phyloP scores from a whole-genome alignment of 2,113 vertebrate species.

The Plecturocebus donacophilus region DNA sequence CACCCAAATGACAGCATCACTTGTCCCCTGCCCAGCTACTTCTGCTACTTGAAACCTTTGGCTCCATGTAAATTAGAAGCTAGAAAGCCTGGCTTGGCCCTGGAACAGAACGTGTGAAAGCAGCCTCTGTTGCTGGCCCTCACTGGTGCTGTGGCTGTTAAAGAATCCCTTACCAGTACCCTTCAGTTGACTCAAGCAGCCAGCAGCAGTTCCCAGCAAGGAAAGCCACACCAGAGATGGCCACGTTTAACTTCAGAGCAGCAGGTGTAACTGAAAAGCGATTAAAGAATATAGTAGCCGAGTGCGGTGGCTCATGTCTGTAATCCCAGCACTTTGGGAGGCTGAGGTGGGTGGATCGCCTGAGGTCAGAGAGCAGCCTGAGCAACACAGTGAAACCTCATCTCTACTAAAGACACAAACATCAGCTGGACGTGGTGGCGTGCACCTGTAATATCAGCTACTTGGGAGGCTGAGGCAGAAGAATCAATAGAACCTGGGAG shows the following conservation, averaged over 20 bases:
- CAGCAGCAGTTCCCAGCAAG: not conserved
- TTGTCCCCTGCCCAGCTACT: not conserved
- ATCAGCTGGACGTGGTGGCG: not conserved
- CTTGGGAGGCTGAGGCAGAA: not conserved
- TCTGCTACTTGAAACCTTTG: not conserved
- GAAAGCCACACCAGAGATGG: not conserved
- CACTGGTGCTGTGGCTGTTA: not conserved
- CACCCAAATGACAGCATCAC: too few species aligned
- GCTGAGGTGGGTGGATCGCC: not conserved
- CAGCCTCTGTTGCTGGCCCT: fast-evolving
- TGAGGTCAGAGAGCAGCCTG: not conserved
- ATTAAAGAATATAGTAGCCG: not conserved
- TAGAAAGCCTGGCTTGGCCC: not conserved
- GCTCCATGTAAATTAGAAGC: not conserved
- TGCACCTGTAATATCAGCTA: not conserved
- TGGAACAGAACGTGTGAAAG: too few species aligned
- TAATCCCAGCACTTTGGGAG: not conserved
- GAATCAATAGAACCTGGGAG: not conserved
- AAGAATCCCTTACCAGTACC: not conserved
- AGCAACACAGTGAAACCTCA: not conserved
- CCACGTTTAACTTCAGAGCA: not conserved
- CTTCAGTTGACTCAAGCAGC: not conserved
- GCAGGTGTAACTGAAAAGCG: not conserved
- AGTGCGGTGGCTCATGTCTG: too few species aligned
- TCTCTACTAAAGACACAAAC: not conserved